Base-by-base conservation (phyloP, 2,888 invertebrate species). In the Ennomos fuscantarius region DNA sequence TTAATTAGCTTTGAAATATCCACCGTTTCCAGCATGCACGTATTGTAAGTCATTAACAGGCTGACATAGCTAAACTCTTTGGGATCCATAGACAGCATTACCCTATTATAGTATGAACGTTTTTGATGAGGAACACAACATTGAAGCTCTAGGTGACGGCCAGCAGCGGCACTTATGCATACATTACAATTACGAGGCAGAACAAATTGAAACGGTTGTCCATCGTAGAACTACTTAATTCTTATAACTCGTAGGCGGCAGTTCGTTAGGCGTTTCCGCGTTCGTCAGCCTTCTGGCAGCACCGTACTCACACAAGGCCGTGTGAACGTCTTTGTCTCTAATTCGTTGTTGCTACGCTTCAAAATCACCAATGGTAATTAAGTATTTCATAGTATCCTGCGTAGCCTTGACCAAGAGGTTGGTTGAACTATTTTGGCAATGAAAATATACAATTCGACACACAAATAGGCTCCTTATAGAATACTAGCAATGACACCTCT, bases 271-370 rank as follows among this genome's bases (percentile, higher is more conserved):
- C 74, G 75, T 79, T 84, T 84, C 84, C 84, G 83, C 80, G 81
- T 84, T 80, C 82, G 84, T 84, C 82, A 83, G 81, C 82, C 81
- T 79, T 75, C 79, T 78, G 74, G 69, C 76, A 72, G 78, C 76
- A 74, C 78, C 80, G 84, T 54, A 41, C 49, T 53, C 85, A 81
- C 82, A 64, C 89, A 90, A 90, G 89, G 90, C 79, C 89, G 79
- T 85, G 84, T 80, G 87, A 87, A 86, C 86, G 79, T 89, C 90
- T 89, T 89, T 91, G 89, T 90, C 82, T 89, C 75, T 81, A 79
- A 80, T 81, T 78, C 72, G 70, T 76, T 72, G 74, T 72, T 68
- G 68, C 59, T 55, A 64, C 61, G 55, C 36, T 59, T 56, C 31
- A 39, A 37, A 61, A 57, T 59, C 56, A 59, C 36, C 60, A 50